Evolutionary conservation across 2,113 vertebrate genomes (phyloP), one percentile per base, ranked within the genome.

Genomic region (Thomomys bottae): DNA sequence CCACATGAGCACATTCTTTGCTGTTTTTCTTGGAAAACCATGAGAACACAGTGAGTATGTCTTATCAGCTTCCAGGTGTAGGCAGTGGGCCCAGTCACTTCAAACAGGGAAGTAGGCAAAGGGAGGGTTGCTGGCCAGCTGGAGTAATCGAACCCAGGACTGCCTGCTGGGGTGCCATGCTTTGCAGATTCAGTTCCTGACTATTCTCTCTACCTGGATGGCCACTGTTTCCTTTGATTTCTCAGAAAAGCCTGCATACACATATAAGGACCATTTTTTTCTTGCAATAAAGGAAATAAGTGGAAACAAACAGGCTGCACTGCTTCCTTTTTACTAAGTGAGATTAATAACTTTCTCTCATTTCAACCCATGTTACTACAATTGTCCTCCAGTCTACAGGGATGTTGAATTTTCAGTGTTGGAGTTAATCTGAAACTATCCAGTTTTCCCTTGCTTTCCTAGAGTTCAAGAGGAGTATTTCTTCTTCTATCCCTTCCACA

Each of bases 51-150:
- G 71, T 8, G 70, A 38, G 67, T 2, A 3, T 24, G 91, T 95
- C 95, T 96, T 95, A 95, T 88, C 95, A 71, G 91, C 77, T 91
- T 95, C 95, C 95, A 93, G 95, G 77, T 93, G 75, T 23, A 84
- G 90, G 92, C 95, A 91, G 10, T 14, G 49, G 8, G 81, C 94
- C 90, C 84, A 92, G 89, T 72, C 79, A 86, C 94, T 93, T 96
- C 94, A 94, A 93, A 96, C 89, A 26, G 83, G 57, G 77, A 76
- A 54, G 42, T 3, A 0, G 67, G 84, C 70, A 23, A 11, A 8
- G 68, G 63, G 49, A 59, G 61, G 63, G 40, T n/a, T 57, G 71
- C 0, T 34, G 1, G n/a, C 36, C 36, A 57, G 71, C 0, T 34
- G 1, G n/a, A 40, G 79, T 28, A 63, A 77, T 1, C 66, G 75